Evolutionary conservation across 2,797 vertebrate genomes (phyloP), one percentile per base, ranked within the genome.

Genomic region (Pygocentrus nattereri): DNA sequence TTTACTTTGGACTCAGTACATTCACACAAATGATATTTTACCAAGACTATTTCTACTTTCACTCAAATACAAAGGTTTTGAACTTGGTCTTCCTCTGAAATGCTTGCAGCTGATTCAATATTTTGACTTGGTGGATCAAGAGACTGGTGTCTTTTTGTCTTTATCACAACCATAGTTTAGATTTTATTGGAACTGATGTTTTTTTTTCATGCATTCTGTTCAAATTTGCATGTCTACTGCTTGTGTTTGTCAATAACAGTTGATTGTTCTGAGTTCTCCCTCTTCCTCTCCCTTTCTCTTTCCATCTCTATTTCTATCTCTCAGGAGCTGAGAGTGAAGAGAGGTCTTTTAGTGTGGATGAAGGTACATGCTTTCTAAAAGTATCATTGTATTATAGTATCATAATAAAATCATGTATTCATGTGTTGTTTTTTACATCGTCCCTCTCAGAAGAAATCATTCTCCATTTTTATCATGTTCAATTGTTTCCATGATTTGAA

Each of bases 251-350:
- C 13, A 27, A 27, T 61, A 15, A 16, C 12, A 23, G 58, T 27
- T 27, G 2, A 4, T 1, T 27, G 7, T 59, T 59, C n/a, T 58
- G 56, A 23, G 10, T n/a, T 27, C 8, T 25, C 2, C 3, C 3
- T 25, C 23, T 59, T 12, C 19, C 61, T 64, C 25, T 64, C 25
- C 34, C 30, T 64, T 2, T 59, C 58, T 27, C 58, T 59, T 58
- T 59, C 23, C 59, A 10, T 59, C 23, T 44, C 31, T 27, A 52
- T 67, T 16, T 79, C 69, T 80, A 54, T 78, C n/a, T 47, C n/a
- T 68, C 59, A 74, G 85, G 61, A 38, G 27, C 18, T 31, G 71
- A 73, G 31, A 61, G 58, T 27, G 81, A 30, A 13, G 62, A 74
- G 27, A 44, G 23, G 31, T 80, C 74, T 77, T 18, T 61, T 52